Evolutionary conservation across 2,888 invertebrate genomes (phyloP).

Genomic region (Synanthedon tipuliformis): DNA sequence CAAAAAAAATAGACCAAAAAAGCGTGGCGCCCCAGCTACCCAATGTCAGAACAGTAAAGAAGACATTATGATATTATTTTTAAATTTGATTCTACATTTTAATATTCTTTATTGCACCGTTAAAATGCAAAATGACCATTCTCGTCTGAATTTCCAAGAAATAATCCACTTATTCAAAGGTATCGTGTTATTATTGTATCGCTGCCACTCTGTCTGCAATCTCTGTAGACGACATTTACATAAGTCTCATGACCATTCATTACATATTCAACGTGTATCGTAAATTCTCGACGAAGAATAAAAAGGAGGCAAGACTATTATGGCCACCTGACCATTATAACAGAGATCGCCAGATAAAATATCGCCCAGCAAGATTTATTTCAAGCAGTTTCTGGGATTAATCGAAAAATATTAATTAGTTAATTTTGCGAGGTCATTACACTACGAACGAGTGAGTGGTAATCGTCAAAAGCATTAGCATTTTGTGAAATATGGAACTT

Average conservation of each 20-base stretch:
- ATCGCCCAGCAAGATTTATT: conserved; percentile 42
- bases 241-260: conserved; percentile 39
- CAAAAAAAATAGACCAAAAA: too few species aligned
- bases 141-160: not conserved
- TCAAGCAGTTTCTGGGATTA: conserved; percentile 32
- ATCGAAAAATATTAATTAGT: conserved; percentile 52
- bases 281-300: conserved; percentile 45
- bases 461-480: too few species aligned
- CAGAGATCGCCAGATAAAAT: conserved; percentile 31
- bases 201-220: conserved; percentile 61
- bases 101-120: not conserved
- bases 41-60: too few species aligned
- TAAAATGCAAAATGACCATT: not conserved
- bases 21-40: too few species aligned
- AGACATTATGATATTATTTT: too few species aligned
- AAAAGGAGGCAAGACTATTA: conserved; percentile 29
- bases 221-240: conserved; percentile 35
- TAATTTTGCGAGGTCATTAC: conserved; percentile 35
- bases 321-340: conserved; percentile 43
- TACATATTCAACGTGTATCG: conserved; percentile 37
- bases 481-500: too few species aligned
- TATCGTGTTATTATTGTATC: conserved; percentile 4
- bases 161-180: not conserved
- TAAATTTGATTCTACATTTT: not conserved
- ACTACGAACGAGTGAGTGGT: not conserved